Evolutionary conservation across 37 sponge, comb jelly and placozoan genomes (phyloP).

Genomic region (Beroe ovata): DNA sequence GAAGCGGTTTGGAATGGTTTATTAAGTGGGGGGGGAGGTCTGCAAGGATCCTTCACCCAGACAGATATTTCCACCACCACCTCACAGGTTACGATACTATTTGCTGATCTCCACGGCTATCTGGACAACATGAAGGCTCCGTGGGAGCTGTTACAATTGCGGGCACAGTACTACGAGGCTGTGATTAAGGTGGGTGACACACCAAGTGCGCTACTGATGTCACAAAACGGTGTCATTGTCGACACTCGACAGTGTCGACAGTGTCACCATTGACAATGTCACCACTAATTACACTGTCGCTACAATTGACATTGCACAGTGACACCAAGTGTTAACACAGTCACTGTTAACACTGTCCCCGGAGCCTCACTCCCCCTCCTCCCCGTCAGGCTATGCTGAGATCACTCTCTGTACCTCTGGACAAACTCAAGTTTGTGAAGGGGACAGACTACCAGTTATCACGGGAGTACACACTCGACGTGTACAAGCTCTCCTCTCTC

Average conservation of each 20-base stretch:
- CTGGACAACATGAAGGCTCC: conserved; percentile 97
- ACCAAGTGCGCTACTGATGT: too few species aligned
- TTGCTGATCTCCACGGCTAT: conserved; percentile 95
- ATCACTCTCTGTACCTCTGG: conserved; percentile 87
- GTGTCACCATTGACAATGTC: too few species aligned
- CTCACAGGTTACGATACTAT: conserved; percentile 82
- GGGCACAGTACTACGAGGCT: conserved; percentile 88
- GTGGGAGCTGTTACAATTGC: conserved; percentile 81
- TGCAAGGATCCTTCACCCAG: too few species aligned
- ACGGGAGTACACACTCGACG: conserved; percentile 94
- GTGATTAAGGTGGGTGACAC: conserved; percentile 92
- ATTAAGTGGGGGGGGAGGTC: too few species aligned
- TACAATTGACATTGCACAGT: not conserved
- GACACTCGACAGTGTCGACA: too few species aligned
- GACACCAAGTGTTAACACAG: not conserved
- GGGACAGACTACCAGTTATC: conserved; percentile 85
- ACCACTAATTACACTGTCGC: not conserved
- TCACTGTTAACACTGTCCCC: not conserved
- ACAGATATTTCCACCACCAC: not conserved
- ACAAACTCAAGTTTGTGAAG: conserved; percentile 86
- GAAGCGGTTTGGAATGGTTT: too few species aligned
- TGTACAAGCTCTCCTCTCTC: conserved; percentile 84
- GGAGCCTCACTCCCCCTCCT: not conserved
- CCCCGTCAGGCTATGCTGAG: conserved; percentile 79
- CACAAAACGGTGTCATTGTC: too few species aligned